phyloP scores from a whole-genome alignment of 1,140 invertebrate species.

The Neotoxoptera formosana region DNA sequence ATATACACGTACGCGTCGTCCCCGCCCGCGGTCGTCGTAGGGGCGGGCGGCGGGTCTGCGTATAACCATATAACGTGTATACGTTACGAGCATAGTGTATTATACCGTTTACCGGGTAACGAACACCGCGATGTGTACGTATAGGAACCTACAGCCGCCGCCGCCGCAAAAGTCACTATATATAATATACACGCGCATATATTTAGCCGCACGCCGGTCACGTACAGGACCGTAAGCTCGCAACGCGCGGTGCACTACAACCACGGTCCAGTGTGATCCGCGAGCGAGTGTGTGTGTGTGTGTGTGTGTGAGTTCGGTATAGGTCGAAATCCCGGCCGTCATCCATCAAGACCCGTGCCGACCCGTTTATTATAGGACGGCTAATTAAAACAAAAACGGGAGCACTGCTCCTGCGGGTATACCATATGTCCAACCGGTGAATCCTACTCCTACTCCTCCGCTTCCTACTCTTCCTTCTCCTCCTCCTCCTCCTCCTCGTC shows the following conservation, averaged over 20 bases:
- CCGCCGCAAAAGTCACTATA: background rate
- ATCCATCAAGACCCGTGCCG: conserved; percentile 6
- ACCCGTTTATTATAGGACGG: background rate
- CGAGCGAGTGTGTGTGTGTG: background rate
- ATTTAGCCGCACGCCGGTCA: background rate
- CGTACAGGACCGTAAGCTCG: background rate
- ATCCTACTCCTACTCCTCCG: background rate
- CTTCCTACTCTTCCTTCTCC: too few species aligned
- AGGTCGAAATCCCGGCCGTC: background rate
- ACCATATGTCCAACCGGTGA: background rate
- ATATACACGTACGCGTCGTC: background rate
- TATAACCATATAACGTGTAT: background rate
- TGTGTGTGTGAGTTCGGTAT: background rate
- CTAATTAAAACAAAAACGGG: conserved; percentile 16
- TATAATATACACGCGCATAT: background rate
- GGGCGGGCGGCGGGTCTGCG: too few species aligned
- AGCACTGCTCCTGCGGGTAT: background rate
- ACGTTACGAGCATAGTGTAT: background rate
- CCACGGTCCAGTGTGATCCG: background rate
- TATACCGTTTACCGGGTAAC: background rate
- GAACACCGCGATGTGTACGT: background rate
- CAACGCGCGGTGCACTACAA: background rate
- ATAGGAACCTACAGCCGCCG: background rate
- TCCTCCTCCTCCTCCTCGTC: background rate
- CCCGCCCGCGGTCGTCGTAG: background rate